Base-by-base conservation (phyloP, 2,797 vertebrate species). In the Notamacropus eugenii region DNA sequence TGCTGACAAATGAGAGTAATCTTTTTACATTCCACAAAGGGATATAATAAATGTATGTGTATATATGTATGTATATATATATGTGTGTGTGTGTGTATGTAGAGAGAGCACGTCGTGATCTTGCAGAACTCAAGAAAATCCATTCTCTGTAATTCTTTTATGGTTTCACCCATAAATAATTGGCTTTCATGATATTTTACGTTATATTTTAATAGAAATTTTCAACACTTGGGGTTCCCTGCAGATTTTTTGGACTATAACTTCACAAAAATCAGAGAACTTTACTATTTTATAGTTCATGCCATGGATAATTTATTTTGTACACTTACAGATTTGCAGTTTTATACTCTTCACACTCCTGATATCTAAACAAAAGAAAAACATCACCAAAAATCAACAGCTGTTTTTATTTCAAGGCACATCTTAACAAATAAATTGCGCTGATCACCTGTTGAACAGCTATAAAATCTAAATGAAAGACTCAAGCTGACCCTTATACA, bases 361-460 rank as follows among this genome's bases (percentile, higher is more conserved):
- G 50, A 14, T 97, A 50, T 93, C 92, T 96, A 96, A 97, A 93
- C n/a, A 95, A 97, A 96, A 93, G 91, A 96, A 97, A 93, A 97
- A 87, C 93, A 90, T 3, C 13, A n/a, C 29, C 19, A 91, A 90
- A 62, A 54, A 27, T 92, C 11, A 59, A 11, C 5, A 0, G 5
- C 62, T 94, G 54, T 54, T 74, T 97, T 95, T 96, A 31, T 12
- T 59, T 59, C 29, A 96, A 96, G 91, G 94, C 95, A n/a, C 16
- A 92, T 94, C 59, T 57, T 91, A 54, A 11, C 59, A 94, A 52
- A 95, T n/a, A 67, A 82, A n/a, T 91, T 92, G 2, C 27, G 91
- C 52, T 67, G 46, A 58, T 91, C 90, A 93, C 95, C 57, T 31
- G 54, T 40, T 91, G n/a, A 97, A 46, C 8, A 95, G 50, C 55